Conservation (phyloP, 1,140 invertebrate genomes). For the Berghia stephanieae region DNA sequence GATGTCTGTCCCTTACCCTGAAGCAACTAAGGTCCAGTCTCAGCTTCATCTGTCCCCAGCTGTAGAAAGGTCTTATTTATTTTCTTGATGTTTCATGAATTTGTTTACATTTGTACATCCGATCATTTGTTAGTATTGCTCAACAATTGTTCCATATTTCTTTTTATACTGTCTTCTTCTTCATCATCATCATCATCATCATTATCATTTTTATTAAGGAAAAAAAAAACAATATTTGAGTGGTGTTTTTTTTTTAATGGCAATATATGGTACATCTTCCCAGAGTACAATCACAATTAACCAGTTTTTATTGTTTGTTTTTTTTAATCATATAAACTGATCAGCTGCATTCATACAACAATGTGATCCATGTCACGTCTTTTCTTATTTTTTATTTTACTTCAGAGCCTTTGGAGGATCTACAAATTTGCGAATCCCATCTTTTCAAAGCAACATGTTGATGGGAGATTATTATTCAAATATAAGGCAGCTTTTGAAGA, state of each 20-base stretch:
- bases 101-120: background rate
- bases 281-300: no score
- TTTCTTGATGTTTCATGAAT: background rate
- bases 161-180: no score
- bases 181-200: no score
- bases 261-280: no score
- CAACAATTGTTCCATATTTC: background rate
- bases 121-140: background rate
- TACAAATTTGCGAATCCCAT: slow-evolving; percentile 57
- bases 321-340: slow-evolving; percentile 1
- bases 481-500: slow-evolving; percentile 55
- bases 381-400: background rate
- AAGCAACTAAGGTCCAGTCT: slow-evolving; percentile 57
- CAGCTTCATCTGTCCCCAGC: slow-evolving; percentile 64
- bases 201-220: no score
- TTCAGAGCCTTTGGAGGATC: slow-evolving; percentile 62
- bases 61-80: slow-evolving; percentile 59
- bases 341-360: no score
- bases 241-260: no score
- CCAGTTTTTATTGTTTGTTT: no score
- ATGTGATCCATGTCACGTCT: background rate
- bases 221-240: no score
- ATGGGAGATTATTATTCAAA: slow-evolving; percentile 64
- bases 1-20: slow-evolving; percentile 56
- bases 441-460: slow-evolving; percentile 55